A percentile compares a stretch with the other conserved stretches of the same genome.
phyloP scores from a whole-genome alignment of 2,888 invertebrate genomes.

The Pheosia tremula region DNA sequence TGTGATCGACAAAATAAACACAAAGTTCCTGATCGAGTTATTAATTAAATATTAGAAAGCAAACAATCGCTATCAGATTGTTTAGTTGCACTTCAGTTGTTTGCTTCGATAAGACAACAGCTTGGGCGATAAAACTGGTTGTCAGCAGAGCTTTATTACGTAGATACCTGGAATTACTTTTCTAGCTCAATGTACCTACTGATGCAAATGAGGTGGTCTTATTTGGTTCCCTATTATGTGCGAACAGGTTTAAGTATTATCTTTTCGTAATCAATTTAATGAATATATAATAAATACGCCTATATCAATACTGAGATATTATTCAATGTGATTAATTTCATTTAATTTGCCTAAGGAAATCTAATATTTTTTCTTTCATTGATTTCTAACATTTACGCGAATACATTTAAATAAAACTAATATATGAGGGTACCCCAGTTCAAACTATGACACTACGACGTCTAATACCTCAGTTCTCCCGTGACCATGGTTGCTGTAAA shows the following conservation, averaged over 20 bases:
- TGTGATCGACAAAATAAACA: too few species aligned
- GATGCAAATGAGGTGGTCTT: background rate
- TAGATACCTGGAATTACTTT: background rate
- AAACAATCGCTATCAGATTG: background rate
- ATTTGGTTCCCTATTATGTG: background rate
- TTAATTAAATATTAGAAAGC: background rate
- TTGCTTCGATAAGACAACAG: background rate
- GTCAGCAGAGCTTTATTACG: background rate
- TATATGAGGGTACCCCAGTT: too few species aligned
- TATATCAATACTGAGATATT: too few species aligned
- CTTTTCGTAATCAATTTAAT: background rate
- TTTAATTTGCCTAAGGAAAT: too few species aligned
- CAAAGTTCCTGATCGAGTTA: background rate
- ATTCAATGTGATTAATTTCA: too few species aligned
- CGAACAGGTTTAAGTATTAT: background rate
- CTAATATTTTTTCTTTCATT: too few species aligned
- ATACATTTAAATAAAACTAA: too few species aligned
- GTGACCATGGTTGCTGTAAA: too few species aligned
- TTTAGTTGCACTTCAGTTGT: constrained; percentile 2
- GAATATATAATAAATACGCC: too few species aligned
- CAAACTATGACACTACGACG: too few species aligned
- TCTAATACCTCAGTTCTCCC: too few species aligned
- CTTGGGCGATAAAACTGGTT: background rate
- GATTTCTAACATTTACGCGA: too few species aligned
- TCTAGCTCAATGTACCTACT: background rate